A percentile compares a stretch with the other conserved stretches of the same genome.
These are phyloP conservation scores for Ophthalmolycus amberensis DNA, from an alignment of 2,113 vertebrate species.

Conservation along the genomic window DNA sequence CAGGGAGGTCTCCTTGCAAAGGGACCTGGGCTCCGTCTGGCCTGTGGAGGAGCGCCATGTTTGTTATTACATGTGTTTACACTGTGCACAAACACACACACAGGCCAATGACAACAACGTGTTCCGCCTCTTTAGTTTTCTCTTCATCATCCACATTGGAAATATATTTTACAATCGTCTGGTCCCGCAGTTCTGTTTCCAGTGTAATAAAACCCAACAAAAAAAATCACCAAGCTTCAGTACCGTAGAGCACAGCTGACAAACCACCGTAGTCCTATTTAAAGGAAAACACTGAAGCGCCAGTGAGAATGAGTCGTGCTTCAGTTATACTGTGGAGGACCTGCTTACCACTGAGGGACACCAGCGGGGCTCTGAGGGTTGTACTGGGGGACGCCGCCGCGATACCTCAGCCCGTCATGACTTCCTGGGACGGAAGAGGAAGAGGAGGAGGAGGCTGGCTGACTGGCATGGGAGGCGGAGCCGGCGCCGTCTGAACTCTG, in stretches of 20 bases:
- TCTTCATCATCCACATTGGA: background rate
- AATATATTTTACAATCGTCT: background rate
- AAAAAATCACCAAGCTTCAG: no score
- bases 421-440: conserved; percentile 49
- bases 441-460: conserved; percentile 8
- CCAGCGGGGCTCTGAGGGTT: conserved; percentile 60
- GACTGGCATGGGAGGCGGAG: conserved; percentile 61
- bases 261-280: background rate
- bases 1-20: conserved; percentile 79
- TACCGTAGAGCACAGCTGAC: background rate
- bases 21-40: conserved; percentile 85
- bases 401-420: conserved; percentile 75
- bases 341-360: conserved; percentile 76
- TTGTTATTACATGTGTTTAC: background rate
- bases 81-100: background rate
- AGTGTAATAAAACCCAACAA: background rate
- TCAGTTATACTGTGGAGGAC: background rate
- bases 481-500: conserved; percentile 68
- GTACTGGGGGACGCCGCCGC: conserved; percentile 57
- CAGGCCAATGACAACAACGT: background rate
- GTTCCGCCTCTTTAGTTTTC: background rate
- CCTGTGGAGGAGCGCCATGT: conserved; percentile 48
- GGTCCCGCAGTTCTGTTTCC: background rate
- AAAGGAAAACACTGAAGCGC: background rate
- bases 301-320: no score